Evolutionary conservation across 1,140 invertebrate species (phyloP).

Genomic region (Mactra quadrangularis): DNA sequence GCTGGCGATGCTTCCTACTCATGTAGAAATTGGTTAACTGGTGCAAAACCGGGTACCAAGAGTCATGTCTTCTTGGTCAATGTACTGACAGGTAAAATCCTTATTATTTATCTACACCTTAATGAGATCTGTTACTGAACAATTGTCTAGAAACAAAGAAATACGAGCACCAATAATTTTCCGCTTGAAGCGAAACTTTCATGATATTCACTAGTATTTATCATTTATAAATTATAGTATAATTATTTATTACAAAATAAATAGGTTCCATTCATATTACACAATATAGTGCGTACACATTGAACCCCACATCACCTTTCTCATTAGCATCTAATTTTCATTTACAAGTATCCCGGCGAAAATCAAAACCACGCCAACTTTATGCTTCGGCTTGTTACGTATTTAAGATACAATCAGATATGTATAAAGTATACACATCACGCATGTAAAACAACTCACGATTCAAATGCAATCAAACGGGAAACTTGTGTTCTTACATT

Average conservation of each 20-base stretch:
- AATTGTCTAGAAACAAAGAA: not conserved
- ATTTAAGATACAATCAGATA: no score
- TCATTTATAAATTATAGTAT: not conserved
- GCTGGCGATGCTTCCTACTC: slow-evolving; percentile 69
- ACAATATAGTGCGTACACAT: no score
- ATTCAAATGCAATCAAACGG: no score
- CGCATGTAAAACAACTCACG: no score
- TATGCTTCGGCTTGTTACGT: no score
- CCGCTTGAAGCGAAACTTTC: not conserved
- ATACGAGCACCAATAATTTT: not conserved
- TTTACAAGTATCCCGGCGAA: no score
- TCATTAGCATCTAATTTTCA: no score
- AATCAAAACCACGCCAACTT: no score
- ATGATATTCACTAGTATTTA: not conserved
- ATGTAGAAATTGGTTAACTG: slow-evolving; percentile 61
- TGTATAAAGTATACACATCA: no score
- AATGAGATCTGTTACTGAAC: not conserved
- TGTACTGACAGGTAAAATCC: slow-evolving; percentile 62
- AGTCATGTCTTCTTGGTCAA: slow-evolving; percentile 62
- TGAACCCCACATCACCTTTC: no score
- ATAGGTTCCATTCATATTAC: no score
- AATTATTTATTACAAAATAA: not conserved
- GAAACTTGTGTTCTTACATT: no score
- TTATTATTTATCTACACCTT: not conserved
- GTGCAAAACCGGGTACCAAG: not conserved